Base-by-base conservation (phyloP, 2,888 invertebrate species). In the Drosophila anomelani region DNA sequence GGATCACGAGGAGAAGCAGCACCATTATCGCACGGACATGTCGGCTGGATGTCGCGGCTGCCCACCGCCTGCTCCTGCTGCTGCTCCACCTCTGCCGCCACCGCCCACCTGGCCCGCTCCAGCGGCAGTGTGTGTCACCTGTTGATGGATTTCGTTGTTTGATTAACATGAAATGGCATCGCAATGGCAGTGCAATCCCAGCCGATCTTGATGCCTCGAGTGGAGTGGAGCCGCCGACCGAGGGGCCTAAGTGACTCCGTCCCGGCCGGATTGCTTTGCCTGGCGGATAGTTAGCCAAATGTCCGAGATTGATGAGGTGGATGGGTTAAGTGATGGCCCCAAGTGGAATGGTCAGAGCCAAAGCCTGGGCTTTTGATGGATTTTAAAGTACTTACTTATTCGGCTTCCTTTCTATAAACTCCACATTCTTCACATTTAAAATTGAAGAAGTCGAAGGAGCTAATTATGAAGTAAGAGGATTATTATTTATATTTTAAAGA, bases 1-100 rank as follows among this genome's bases (percentile, higher is more conserved):
- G 34, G 34, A 51, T 20, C 34, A 8, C 41, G 79, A 74, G 77
- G 75, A 72, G 70, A 73, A 68, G 53, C 68, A 70, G 81, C 89
- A 78, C 85, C 87, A 90, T 90, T 91, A 91, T 89, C 90, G 86
- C 88, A 89, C 81, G 85, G 87, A 88, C 84, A 89, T 87, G 87
- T 87, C 82, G 87, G 82, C 70, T 81, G 85, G 76, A 79, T 85
- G 84, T 76, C 77, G 72, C 67, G 53, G 62, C 64, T 39, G 56
- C 70, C 67, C 64, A 51, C 41, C 39, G 36, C 43, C 66, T 32
- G 32, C 29, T 41, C 41, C 59, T 29, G 9, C n/a, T 13, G 6
- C 54, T n/a, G 2, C 29, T 20, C 20, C 32, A 26, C 59, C 63
- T 47, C 63, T 23, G n/a, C 47, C 38, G 10, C 34, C 51, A 20